Evolutionary conservation across 2,797 vertebrate species (phyloP), one percentile per base, ranked within the genome.

Genomic region (Taenioides sp.): DNA sequence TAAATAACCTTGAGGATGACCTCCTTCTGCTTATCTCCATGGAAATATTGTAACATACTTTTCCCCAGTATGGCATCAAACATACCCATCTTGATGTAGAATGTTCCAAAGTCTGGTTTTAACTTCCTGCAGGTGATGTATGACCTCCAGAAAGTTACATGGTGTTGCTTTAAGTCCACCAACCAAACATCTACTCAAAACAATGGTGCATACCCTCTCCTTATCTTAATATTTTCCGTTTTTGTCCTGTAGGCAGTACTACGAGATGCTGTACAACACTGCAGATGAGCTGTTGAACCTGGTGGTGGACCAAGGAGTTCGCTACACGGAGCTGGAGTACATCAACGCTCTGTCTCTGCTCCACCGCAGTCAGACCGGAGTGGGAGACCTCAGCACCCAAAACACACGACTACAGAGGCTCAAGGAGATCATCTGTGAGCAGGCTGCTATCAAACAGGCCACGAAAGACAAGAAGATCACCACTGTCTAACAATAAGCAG

Each of bases 401-500:
- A 99, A 98, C 93, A 94, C 83, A 84, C 91, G 98, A 49, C 91
- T 99, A 77, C 98, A 99, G 92, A 87, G 97, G 61, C 92, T 99
- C 82, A 99, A 99, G 84, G 98, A 99, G 94, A 98, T 99, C 91
- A 96, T 99, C 88, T 99, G 97, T 0, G 97, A 99, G 88, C 97
- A 99, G 88, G 97, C 97, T 0, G 97, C 97, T 80, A 99, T 99
- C 91, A 99, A 99, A 76, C 98, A 99, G 84, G 98, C 97, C 91
- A 96, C 95, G 89, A 98, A 99, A 88, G 98, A 99, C 91, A 99
- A 99, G 94, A 99, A 99, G 77, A 99, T 99, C 91, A n/a, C 27
- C 28, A 52, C 37, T 9, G 61, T 34, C 10, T 60, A 22, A 47
- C 34, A 11, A 34, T 2, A n/a, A 7, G 4, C 28, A 1, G 11